Evolutionary conservation across 2,888 invertebrate species (phyloP).

Genomic region (Stramonita haemastoma): DNA sequence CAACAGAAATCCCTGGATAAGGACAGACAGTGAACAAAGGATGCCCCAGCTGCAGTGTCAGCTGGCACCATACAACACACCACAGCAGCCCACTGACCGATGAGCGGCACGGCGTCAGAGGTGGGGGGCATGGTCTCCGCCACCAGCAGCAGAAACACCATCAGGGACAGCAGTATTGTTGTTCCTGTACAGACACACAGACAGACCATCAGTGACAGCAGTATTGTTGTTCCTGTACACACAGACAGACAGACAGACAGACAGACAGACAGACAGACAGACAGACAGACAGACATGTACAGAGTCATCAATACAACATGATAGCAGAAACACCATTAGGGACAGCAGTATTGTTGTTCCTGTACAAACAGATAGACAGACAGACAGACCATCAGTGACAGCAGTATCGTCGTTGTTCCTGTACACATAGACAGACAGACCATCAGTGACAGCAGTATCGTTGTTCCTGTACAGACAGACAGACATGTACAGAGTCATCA

Average conservation of each 20-base stretch:
- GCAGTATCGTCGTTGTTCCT: slow-evolving; percentile 98
- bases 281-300: no score
- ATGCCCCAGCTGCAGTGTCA: no score
- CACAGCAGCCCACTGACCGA: no score
- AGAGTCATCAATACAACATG: no score
- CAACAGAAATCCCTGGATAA: no score
- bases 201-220: slow-evolving; percentile 97
- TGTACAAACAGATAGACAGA: no score
- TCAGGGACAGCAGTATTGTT: slow-evolving; percentile 96
- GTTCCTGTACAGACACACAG: slow-evolving; percentile 84
- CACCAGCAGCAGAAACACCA: slow-evolving; percentile 98
- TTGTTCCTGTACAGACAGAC: slow-evolving; percentile 86
- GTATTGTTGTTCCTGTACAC: slow-evolving; percentile 93
- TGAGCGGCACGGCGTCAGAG: slow-evolving; percentile 98
- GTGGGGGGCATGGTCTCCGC: slow-evolving; percentile 99
- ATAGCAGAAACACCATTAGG: no score
- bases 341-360: no score
- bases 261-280: no score
- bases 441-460: slow-evolving; percentile 96
- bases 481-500: background rate
- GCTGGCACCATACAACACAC: no score
- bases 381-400: slow-evolving; percentile 83
- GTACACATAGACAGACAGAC: slow-evolving; percentile 86
- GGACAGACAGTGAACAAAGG: no score
- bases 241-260: no score